Evolutionary conservation across 2,113 vertebrate genomes (phyloP).

Genomic region (Corydoras sp.): DNA sequence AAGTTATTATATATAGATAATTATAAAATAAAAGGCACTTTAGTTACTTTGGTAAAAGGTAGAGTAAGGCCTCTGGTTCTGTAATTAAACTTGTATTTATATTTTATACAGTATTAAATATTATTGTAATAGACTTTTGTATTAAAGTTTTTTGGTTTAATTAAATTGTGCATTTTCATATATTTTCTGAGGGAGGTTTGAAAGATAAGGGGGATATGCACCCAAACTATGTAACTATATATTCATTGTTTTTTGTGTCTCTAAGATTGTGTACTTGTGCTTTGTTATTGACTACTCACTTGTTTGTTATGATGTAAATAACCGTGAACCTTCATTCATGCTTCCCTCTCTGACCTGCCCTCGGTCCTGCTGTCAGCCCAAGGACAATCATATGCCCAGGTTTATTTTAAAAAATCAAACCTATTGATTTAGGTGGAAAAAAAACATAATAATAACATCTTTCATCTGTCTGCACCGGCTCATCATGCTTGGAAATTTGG

Average conservation of each 20-base stretch:
- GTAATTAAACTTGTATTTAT: too few species aligned
- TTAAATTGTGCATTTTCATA: too few species aligned
- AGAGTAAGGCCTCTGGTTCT: too few species aligned
- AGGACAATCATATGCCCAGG: constrained; percentile 32
- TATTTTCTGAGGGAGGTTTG: too few species aligned
- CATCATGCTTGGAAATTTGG: constrained; percentile 27
- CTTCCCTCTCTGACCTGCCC: constrained; percentile 52
- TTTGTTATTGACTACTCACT: constrained; percentile 18
- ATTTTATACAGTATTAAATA: too few species aligned
- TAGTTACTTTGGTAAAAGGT: too few species aligned
- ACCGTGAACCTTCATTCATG: constrained; percentile 10
- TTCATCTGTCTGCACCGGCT: constrained; percentile 23
- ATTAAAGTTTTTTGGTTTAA: too few species aligned
- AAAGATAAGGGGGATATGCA: too few species aligned
- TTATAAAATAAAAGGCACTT: too few species aligned
- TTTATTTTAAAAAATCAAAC: constrained; percentile 40
- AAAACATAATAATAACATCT: constrained; percentile 31
- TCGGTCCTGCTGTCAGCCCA: constrained; percentile 53
- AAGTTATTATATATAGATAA: too few species aligned
- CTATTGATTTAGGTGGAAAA: constrained; percentile 31
- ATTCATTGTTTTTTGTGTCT: not conserved
- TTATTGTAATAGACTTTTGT: too few species aligned
- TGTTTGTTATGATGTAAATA: constrained; percentile 34
- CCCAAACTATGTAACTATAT: not conserved
- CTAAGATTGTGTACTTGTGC: not conserved